phyloP scores from a whole-genome alignment of 2,113 vertebrate genomes.

The Oreotrochilus melanogaster region DNA sequence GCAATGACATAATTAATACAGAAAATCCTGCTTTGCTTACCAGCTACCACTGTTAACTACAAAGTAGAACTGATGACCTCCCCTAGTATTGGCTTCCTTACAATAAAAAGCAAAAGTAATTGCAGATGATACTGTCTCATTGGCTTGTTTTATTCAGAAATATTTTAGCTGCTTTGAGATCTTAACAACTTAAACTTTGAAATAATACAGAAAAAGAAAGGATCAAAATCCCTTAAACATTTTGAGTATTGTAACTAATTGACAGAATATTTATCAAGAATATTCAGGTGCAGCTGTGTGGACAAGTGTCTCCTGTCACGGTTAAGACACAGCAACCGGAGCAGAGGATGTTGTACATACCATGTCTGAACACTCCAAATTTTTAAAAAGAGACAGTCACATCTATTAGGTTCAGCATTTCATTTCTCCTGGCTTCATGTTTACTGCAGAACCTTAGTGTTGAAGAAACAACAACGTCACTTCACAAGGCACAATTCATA shows the following conservation, averaged over 20 bases:
- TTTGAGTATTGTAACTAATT: neutral
- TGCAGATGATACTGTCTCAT: neutral
- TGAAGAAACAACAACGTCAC: neutral
- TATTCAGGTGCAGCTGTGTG: neutral
- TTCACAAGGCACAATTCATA: neutral
- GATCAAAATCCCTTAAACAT: neutral
- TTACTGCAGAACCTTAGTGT: neutral
- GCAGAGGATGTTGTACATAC: neutral
- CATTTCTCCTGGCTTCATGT: neutral
- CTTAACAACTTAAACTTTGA: neutral
- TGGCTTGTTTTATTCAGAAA: neutral
- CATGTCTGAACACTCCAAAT: neutral
- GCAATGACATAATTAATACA: conserved; percentile 39
- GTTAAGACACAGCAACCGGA: neutral
- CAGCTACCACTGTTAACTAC: conserved; percentile 12
- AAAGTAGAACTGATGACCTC: neutral
- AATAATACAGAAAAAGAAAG: neutral
- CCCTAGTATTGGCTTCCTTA: neutral
- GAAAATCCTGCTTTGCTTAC: conserved; percentile 69
- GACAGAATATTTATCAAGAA: neutral
- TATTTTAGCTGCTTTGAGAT: neutral
- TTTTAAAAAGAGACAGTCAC: neutral
- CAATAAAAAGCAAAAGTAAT: neutral
- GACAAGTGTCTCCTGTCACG: neutral
- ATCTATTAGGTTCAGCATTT: neutral